Percentiles rank a stretch among this genome's conserved stretches.
Evolutionary conservation across 2,113 vertebrate genomes (phyloP).

Genomic region (Psilopogon haemacephalus): DNA sequence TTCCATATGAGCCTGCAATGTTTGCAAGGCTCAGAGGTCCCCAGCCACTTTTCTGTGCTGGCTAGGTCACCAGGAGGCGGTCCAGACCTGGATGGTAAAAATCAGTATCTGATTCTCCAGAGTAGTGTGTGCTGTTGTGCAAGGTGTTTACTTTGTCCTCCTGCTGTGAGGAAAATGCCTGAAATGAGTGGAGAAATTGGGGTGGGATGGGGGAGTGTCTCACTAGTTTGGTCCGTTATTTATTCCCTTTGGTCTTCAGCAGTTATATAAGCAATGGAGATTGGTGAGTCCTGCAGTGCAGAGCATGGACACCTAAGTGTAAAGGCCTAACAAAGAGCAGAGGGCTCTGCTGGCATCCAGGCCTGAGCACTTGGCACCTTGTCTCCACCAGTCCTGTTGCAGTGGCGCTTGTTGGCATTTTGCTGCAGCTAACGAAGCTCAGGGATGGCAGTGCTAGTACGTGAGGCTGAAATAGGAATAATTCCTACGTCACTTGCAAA

Average conservation of each 20-base stretch:
- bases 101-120: not conserved
- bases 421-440: not conserved
- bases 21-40: not conserved
- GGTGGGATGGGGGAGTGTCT: not conserved
- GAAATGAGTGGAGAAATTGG: not conserved
- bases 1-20: not conserved
- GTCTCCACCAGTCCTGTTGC: not conserved
- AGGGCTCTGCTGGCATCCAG: not conserved
- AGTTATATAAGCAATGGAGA: not conserved
- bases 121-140: not conserved
- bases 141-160: not conserved
- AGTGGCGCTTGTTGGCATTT: not conserved
- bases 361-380: fast-evolving
- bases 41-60: not conserved
- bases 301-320: not conserved
- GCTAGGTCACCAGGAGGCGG: not conserved
- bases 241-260: not conserved
- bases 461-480: not conserved
- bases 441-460: not conserved
- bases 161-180: not conserved
- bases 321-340: not conserved
- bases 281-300: not conserved
- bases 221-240: not conserved
- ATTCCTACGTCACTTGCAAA: not conserved
- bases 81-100: not conserved